phyloP scores from a whole-genome alignment of 2,888 invertebrate genomes.

The Luperina nickerlii region DNA sequence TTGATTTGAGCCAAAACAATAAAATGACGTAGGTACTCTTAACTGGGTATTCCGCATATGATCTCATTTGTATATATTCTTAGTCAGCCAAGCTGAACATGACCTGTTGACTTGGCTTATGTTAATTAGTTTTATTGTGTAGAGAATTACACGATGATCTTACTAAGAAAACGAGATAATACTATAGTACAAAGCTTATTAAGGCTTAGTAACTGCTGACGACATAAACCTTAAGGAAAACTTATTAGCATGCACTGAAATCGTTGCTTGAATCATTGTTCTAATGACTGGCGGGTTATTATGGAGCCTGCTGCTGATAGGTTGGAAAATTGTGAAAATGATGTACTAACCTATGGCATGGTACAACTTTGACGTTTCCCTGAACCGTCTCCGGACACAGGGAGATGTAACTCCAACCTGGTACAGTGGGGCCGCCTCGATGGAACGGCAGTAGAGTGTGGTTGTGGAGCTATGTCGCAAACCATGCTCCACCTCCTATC shows the following conservation, averaged over 20 bases:
- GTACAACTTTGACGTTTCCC: background rate
- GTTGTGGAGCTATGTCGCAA: background rate
- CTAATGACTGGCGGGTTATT: background rate
- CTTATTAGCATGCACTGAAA: conserved; percentile 28
- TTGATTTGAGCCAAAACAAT: conserved; percentile 33
- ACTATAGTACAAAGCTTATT: conserved; percentile 3
- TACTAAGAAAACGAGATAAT: conserved; percentile 52
- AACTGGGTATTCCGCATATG: conserved; percentile 45
- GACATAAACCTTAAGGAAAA: conserved; percentile 19
- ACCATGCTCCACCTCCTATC: background rate
- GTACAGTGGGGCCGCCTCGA: background rate
- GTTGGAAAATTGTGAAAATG: background rate
- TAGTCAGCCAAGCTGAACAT: conserved; percentile 41
- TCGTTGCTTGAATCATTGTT: conserved; percentile 29
- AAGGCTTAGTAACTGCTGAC: conserved; percentile 16
- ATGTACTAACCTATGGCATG: no score
- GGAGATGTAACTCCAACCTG: background rate
- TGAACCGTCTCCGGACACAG: background rate
- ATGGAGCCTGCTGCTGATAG: background rate
- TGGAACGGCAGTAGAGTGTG: background rate
- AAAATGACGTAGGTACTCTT: conserved; percentile 19
- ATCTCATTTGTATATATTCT: conserved; percentile 42
- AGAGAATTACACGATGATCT: conserved; percentile 42
- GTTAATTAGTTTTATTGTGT: conserved; percentile 23
- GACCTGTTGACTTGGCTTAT: conserved; percentile 50